Evolutionary conservation across 2,888 invertebrate species (phyloP), one percentile per base, ranked within the genome.

Genomic region (Cheilosia vulpina): DNA sequence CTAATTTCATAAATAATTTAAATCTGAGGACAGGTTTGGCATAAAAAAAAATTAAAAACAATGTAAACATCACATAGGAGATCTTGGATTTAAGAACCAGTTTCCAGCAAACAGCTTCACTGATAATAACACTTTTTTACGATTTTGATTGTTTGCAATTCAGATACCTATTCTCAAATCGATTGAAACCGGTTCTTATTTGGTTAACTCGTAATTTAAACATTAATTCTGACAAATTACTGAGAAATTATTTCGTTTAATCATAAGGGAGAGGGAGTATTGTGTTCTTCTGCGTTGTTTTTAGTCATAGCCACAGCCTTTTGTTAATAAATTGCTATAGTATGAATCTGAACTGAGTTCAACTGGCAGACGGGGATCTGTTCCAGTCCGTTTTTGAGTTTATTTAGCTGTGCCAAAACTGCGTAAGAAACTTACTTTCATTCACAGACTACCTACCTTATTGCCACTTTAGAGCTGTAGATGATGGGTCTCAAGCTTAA

Each of bases 71-170:
- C 34, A 24, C 24, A n/a, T 2, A 11, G 24, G 24, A 43, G 52
- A 17, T 43, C 17, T 41, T 34, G 13, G 34, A 34, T 47, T 69
- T 50, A 31, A 38, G 60, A 71, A 71, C 71, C 71, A 13, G 71
- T 71, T 38, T 60, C 21, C 9, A 17, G 17, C 31, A 45, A 55
- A 45, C 27, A 31, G 68, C 41, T 66, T 53, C 17, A 38, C 24
- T 27, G 11, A 52, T 52, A 38, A 66, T 13, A 41, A 9, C 4
- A 21, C 3, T 21, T 65, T 24, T 41, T 6, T 52, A 38, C 9
- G 24, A 13, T 21, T 13, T 66, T 66, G 21, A 41, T 41, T 66
- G 41, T 15, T 38, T 41, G 41, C 6, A 66, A 53, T 15, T 38
- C 2, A 21, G 21, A 21, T 7, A 15, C 2, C 24, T 41, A 11